Evolutionary conservation across 2,797 vertebrate species (phyloP).

Genomic region (Tympanoctomys barrerae): DNA sequence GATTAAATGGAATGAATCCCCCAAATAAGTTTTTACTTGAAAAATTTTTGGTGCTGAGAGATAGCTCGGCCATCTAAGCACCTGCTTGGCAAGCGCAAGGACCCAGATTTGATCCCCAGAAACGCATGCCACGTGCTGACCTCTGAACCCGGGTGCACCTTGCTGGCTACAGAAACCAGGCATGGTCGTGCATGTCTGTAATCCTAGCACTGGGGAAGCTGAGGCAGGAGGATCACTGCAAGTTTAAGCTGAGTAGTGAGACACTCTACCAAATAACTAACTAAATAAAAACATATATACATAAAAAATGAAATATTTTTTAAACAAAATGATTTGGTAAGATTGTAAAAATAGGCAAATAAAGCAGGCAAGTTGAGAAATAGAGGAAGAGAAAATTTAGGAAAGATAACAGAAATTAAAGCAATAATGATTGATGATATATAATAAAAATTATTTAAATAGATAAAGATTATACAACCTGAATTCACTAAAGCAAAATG

Average conservation of each 20-base stretch:
- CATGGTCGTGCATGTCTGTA: too few species aligned
- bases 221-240: too few species aligned
- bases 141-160: too few species aligned
- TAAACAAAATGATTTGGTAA: background rate
- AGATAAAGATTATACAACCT: background rate
- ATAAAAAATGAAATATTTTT: background rate
- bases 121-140: too few species aligned
- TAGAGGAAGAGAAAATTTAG: background rate
- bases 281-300: too few species aligned
- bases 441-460: background rate
- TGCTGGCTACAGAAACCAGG: too few species aligned
- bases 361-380: background rate
- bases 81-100: too few species aligned
- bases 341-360: background rate
- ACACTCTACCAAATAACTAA: too few species aligned
- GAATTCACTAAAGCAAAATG: background rate
- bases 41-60: background rate
- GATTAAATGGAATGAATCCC: background rate
- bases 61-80: too few species aligned
- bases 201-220: too few species aligned
- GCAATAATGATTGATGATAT: background rate
- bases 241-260: too few species aligned
- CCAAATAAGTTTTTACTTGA: background rate
- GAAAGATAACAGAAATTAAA: slow-evolving; percentile 32
- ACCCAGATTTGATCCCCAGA: too few species aligned